Conservation (phyloP, 1,140 invertebrate genomes). For the Monomorium pharaonis region DNA sequence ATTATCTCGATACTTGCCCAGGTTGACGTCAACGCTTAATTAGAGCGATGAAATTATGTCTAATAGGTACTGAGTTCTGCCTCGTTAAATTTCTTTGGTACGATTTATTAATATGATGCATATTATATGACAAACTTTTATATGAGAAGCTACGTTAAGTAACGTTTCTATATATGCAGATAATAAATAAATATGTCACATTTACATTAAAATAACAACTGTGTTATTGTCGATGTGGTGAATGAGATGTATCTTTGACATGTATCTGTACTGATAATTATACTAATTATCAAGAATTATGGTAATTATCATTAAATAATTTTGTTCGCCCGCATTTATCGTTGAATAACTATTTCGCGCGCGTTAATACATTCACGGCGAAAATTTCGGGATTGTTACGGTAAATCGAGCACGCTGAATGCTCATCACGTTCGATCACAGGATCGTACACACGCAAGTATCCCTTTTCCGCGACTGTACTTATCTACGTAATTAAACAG, state of each 20-base stretch:
- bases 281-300: background rate
- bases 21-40: conserved; percentile 43
- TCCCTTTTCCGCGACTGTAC: background rate
- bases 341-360: background rate
- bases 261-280: background rate
- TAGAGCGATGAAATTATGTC: conserved; percentile 36
- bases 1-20: conserved; percentile 28
- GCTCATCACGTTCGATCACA: background rate
- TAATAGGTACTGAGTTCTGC: background rate
- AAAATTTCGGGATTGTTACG: conserved; percentile 13
- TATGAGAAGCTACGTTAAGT: background rate
- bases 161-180: background rate
- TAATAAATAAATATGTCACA: background rate
- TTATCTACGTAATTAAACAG: conserved; percentile 41
- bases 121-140: background rate
- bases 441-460: background rate
- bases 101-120: background rate
- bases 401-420: background rate
- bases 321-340: background rate
- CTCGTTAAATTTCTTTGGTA: conserved; percentile 1
- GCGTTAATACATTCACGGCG: background rate
- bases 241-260: background rate
- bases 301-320: conserved; percentile 9
- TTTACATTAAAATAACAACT: background rate
- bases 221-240: background rate